Evolutionary conservation across 2,888 invertebrate genomes (phyloP).

Genomic region (Entomobrya multifasciata): DNA sequence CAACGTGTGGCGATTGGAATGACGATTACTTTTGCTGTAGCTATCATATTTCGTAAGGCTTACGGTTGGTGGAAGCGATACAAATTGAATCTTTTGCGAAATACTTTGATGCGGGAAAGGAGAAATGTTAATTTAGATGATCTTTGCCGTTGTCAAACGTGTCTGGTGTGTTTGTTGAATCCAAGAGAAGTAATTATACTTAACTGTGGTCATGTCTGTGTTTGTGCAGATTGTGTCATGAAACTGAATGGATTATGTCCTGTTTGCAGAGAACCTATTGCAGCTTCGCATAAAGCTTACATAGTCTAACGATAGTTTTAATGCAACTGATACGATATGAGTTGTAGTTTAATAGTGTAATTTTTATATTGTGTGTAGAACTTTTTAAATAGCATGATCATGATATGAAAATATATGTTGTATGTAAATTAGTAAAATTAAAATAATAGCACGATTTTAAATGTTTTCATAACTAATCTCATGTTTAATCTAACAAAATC

Average conservation of each 20-base stretch:
- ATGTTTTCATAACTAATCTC: too few relatives aligned
- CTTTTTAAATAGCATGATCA: too few relatives aligned
- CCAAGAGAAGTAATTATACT: conserved; percentile 81
- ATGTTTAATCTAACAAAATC: too few relatives aligned
- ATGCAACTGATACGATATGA: too few relatives aligned
- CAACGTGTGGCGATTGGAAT: conserved; percentile 65
- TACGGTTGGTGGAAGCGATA: conserved; percentile 67
- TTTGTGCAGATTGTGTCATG: conserved; percentile 81
- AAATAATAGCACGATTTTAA: too few relatives aligned
- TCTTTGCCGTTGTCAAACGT: conserved; percentile 78
- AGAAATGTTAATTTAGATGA: conserved; percentile 70
- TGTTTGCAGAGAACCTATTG: conserved; percentile 75
- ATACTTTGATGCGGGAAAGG: conserved; percentile 72
- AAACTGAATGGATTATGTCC: conserved; percentile 79
- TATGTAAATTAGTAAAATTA: too few relatives aligned
- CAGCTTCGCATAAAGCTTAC: conserved; percentile 74
- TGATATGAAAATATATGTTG: too few relatives aligned
- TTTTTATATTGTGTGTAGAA: too few relatives aligned
- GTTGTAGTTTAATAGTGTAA: too few relatives aligned
- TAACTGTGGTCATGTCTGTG: conserved; percentile 82
- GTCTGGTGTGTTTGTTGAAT: conserved; percentile 81
- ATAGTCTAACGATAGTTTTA: conserved; percentile 45
- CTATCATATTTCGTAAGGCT: conserved; percentile 68
- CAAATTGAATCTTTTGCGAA: conserved; percentile 70
- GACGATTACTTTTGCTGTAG: conserved; percentile 67